Evolutionary conservation across 2,888 invertebrate species (phyloP).

Genomic region (Eupeodes luniger): DNA sequence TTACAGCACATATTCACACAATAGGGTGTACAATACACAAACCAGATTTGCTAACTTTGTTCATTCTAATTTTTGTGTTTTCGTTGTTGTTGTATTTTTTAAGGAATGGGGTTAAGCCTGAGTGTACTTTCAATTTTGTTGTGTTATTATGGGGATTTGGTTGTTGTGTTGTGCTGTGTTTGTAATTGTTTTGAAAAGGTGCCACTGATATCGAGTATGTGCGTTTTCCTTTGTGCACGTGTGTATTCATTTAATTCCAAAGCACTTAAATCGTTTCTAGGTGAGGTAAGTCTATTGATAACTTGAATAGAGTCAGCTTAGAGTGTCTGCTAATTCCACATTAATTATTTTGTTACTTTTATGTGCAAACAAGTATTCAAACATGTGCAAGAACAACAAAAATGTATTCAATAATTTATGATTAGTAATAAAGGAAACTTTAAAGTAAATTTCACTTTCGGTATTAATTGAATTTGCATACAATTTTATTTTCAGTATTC

Average conservation of each 20-base stretch:
- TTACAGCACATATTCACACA: not conserved
- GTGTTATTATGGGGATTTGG: not conserved
- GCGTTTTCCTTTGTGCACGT: not conserved
- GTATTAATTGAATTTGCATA: too few species aligned
- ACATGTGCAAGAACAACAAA: too few species aligned
- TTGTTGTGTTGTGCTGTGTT: not conserved
- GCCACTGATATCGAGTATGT: conserved; percentile 1
- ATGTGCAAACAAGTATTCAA: too few species aligned
- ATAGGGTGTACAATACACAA: not conserved
- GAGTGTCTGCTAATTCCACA: too few species aligned
- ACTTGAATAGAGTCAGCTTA: too few species aligned
- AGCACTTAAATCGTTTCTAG: not conserved
- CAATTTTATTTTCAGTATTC: too few species aligned
- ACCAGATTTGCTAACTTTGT: conserved; percentile 32
- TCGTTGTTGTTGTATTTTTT: too few species aligned
- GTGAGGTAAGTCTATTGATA: too few species aligned
- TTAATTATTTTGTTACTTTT: too few species aligned
- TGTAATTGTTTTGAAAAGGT: conserved; percentile 25
- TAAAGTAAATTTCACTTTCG: too few species aligned
- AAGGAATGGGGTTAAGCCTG: conserved; percentile 21
- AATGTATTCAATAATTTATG: too few species aligned
- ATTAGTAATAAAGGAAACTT: too few species aligned
- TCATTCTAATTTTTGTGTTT: not conserved
- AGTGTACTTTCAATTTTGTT: not conserved
- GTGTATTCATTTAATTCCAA: conserved; percentile 2